Conservation (phyloP, 2,888 invertebrate species). For the Cheilosia grossa region DNA sequence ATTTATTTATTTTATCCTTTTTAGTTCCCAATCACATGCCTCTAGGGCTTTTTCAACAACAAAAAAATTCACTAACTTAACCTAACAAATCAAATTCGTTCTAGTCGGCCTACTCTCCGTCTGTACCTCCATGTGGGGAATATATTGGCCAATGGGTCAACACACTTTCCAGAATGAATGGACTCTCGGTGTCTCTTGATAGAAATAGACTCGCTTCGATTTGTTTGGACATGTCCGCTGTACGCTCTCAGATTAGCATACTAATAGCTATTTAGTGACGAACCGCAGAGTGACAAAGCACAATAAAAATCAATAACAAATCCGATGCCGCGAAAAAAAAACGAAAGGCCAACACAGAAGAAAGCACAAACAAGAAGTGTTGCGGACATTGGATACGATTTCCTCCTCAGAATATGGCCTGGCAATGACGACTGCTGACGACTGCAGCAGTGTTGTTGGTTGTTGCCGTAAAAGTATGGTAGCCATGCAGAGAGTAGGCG, state of each 20-base stretch:
- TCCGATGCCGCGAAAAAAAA: slow-evolving; percentile 10
- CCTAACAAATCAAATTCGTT: slow-evolving; percentile 16
- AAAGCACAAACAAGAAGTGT: slow-evolving; percentile 25
- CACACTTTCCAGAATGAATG: slow-evolving; percentile 39
- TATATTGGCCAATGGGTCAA: slow-evolving; percentile 62
- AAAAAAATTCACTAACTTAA: neutral
- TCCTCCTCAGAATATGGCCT: slow-evolving; percentile 29
- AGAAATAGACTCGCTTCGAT: neutral
- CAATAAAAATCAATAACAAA: slow-evolving; percentile 26
- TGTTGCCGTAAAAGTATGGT: too few species aligned
- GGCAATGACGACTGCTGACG: slow-evolving; percentile 24
- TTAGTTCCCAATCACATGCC: neutral
- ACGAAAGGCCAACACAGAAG: slow-evolving; percentile 45
- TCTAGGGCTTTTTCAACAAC: neutral
- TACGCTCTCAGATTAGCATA: slow-evolving; percentile 42
- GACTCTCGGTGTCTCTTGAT: neutral
- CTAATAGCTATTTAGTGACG: slow-evolving; percentile 19
- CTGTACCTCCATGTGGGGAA: slow-evolving; percentile 5
- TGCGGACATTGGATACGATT: slow-evolving; percentile 41
- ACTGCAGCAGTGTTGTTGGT: neutral
- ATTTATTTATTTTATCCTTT: too few species aligned
- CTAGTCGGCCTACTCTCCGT: slow-evolving; percentile 20
- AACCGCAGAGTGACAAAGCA: slow-evolving; percentile 13
- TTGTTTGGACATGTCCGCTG: slow-evolving; percentile 45
- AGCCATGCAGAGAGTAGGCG: slow-evolving; percentile 37